Evolutionary conservation across 2,797 vertebrate species (phyloP).

Genomic region (Sebastiscus albofasciatus): DNA sequence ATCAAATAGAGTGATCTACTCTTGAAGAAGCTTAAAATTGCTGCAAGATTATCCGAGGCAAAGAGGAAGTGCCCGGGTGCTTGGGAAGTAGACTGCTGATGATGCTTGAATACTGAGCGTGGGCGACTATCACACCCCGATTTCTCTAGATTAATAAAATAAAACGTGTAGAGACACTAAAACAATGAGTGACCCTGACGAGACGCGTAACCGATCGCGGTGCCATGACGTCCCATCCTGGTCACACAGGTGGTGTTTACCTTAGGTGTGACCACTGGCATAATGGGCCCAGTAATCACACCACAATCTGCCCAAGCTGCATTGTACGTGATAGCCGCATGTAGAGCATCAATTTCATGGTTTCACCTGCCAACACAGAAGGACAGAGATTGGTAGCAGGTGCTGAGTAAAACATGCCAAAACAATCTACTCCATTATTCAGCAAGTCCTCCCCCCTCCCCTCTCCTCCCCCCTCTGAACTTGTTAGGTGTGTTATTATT

Average conservation of each 20-base stretch:
- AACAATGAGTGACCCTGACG: neutral
- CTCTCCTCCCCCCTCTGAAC: conserved; percentile 18
- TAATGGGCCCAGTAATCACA: conserved; percentile 61
- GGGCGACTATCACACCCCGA: neutral
- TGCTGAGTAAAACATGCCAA: conserved; percentile 65
- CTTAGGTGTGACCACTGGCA: conserved; percentile 61
- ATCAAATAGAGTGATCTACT: conserved; percentile 57
- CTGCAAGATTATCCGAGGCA: conserved; percentile 51
- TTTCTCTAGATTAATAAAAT: neutral
- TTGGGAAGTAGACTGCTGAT: neutral
- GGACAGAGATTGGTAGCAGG: conserved; percentile 65
- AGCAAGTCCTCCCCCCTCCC: neutral
- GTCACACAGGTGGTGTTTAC: conserved; percentile 71
- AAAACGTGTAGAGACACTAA: neutral
- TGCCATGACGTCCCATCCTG: conserved; percentile 22
- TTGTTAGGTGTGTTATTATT: conserved; percentile 66
- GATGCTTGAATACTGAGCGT: conserved; percentile 1
- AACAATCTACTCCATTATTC: conserved; percentile 64
- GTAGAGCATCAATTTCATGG: conserved; percentile 67
- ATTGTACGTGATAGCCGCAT: conserved; percentile 56
- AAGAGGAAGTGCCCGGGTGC: conserved; percentile 21
- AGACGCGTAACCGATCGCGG: neutral
- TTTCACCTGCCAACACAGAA: conserved; percentile 67
- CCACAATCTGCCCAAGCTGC: conserved; percentile 46
- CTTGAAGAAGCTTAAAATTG: conserved; percentile 63